Conservation (phyloP, 2,888 invertebrate genomes). For the Scrobipalpa costella region DNA sequence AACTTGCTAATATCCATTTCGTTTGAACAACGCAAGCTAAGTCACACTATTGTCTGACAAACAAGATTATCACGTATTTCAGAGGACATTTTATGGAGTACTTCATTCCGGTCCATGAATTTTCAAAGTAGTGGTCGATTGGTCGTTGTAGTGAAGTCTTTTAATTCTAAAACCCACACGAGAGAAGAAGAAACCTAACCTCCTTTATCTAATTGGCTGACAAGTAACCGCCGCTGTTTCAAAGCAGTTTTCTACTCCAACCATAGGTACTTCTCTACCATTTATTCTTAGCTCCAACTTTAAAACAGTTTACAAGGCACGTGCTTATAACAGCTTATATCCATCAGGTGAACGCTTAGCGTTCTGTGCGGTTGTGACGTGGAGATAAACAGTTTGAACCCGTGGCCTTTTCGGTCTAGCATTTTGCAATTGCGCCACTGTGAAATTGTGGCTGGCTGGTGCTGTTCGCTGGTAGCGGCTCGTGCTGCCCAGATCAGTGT, state of each 20-base stretch:
- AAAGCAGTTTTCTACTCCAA: neutral
- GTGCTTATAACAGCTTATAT: slow-evolving; percentile 52
- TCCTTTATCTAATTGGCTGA: slow-evolving; percentile 41
- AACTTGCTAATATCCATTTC: too few species aligned
- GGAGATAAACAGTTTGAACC: slow-evolving; percentile 71
- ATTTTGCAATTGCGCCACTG: slow-evolving; percentile 76
- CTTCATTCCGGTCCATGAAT: too few species aligned
- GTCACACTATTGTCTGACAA: too few species aligned
- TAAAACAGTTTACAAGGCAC: slow-evolving; percentile 53
- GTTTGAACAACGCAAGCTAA: too few species aligned
- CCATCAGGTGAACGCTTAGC: slow-evolving; percentile 44
- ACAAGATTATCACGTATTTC: too few species aligned
- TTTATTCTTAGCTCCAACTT: slow-evolving; percentile 37
- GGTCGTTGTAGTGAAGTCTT: too few species aligned
- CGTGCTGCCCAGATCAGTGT: slow-evolving; percentile 49
- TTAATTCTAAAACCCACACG: too few species aligned
- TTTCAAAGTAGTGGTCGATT: too few species aligned
- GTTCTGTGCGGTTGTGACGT: slow-evolving; percentile 63
- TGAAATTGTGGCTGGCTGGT: slow-evolving; percentile 51
- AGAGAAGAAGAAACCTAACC: slow-evolving; percentile 34
- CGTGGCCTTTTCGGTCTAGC: slow-evolving; percentile 73
- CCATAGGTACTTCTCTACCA: too few species aligned
- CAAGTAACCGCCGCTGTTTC: slow-evolving; percentile 31
- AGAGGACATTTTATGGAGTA: too few species aligned
- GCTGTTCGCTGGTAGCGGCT: slow-evolving; percentile 29